Evolutionary conservation across 2,888 invertebrate species (phyloP).

Genomic region (Griposia aprilina): DNA sequence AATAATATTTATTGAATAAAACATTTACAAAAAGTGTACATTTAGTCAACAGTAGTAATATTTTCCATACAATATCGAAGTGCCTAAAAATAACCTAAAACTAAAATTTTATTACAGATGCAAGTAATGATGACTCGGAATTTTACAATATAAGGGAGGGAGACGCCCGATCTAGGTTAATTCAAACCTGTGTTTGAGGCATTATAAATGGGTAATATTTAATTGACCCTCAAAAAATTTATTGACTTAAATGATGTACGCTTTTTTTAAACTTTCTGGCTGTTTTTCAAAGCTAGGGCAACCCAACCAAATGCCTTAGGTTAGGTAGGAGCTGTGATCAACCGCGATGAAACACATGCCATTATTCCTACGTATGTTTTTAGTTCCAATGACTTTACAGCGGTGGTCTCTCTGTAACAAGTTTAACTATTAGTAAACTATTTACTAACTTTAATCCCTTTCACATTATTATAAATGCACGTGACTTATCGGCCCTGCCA

Average conservation of each 20-base stretch:
- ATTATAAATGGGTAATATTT: too few relatives aligned
- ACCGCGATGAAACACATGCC: background rate
- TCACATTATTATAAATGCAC: slow-evolving; percentile 3
- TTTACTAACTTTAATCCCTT: background rate
- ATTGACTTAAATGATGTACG: background rate
- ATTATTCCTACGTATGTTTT: background rate
- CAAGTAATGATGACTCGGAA: too few relatives aligned
- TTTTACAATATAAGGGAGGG: too few relatives aligned
- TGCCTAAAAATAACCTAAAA: too few relatives aligned
- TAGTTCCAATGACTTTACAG: background rate
- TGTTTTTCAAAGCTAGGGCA: background rate
- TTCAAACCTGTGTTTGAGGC: too few relatives aligned
- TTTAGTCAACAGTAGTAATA: too few relatives aligned
- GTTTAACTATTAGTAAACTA: background rate
- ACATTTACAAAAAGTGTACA: too few relatives aligned
- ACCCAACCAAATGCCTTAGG: background rate
- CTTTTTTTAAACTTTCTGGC: background rate
- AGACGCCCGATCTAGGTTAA: too few relatives aligned
- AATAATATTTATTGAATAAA: too few relatives aligned
- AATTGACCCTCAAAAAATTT: too few relatives aligned
- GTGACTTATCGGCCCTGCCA: background rate
- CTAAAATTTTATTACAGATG: too few relatives aligned
- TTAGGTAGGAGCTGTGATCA: background rate
- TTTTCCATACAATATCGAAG: too few relatives aligned
- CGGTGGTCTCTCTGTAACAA: background rate